Conservation (phyloP, 2,888 invertebrate species). For the Orthonychiurus folsomi region DNA sequence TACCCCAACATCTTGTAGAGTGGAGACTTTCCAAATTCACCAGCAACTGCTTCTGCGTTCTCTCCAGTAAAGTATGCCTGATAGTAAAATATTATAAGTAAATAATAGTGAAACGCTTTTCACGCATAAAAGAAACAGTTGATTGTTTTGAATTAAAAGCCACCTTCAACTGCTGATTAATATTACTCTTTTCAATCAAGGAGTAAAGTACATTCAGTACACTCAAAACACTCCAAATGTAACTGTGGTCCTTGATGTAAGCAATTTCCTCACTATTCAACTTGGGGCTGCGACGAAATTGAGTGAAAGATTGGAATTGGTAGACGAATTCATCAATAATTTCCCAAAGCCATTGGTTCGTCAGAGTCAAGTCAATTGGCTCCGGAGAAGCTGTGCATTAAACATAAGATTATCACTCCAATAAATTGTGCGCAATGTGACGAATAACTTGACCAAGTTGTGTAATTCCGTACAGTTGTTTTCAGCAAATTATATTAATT, state of each 20-base stretch:
- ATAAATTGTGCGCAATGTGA: too few relatives aligned
- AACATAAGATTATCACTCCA: too few relatives aligned
- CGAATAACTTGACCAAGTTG: too few relatives aligned
- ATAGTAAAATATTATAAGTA: not conserved
- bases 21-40: constrained; percentile 89
- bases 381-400: constrained; percentile 55
- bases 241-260: constrained; percentile 47
- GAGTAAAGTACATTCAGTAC: constrained; percentile 96
- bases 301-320: constrained; percentile 86
- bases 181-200: constrained; percentile 93
- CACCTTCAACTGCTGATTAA: constrained; percentile 94
- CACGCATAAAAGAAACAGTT: not conserved
- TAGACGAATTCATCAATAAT: constrained; percentile 99
- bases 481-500: constrained; percentile 4
- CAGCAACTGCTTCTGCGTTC: constrained; percentile 86
- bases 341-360: constrained; percentile 99
- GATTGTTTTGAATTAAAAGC: not conserved
- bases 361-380: constrained; percentile 80
- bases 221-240: constrained; percentile 87
- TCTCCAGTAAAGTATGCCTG: constrained; percentile 67
- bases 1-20: constrained; percentile 99
- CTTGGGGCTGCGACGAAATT: constrained; percentile 44
- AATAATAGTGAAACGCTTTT: not conserved
- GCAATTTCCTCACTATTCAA: constrained; percentile 34
- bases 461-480: too few relatives aligned